These are phyloP conservation scores for Mobula birostris DNA, from an alignment of 2,113 vertebrate genomes.

Conservation along the genomic window DNA sequence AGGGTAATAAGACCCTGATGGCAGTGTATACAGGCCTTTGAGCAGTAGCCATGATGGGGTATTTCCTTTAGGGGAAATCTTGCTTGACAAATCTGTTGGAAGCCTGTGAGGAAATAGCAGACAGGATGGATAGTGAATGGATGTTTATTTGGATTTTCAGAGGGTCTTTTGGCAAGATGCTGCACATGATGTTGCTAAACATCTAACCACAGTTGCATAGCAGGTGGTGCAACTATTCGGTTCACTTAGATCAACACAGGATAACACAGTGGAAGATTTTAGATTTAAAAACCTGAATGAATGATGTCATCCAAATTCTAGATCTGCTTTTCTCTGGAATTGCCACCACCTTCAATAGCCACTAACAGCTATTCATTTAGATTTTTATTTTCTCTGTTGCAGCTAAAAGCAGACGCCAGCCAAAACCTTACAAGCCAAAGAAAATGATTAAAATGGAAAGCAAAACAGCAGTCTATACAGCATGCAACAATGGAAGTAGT, in stretches of 20 bases:
- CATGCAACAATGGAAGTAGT: constrained; percentile 98
- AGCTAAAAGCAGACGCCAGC: constrained; percentile 95
- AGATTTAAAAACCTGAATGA: neutral
- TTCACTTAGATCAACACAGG: neutral
- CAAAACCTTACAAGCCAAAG: constrained; percentile 98
- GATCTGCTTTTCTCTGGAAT: neutral
- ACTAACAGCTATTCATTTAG: neutral
- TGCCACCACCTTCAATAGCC: neutral
- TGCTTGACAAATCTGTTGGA: too few relatives aligned
- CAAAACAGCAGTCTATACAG: constrained; percentile 83
- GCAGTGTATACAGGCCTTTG: too few relatives aligned
- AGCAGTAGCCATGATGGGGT: too few relatives aligned
- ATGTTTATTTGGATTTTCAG: too few relatives aligned
- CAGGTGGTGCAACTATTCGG: neutral
- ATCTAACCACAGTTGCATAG: neutral
- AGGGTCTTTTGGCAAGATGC: neutral
- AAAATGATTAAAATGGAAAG: constrained; percentile 98
- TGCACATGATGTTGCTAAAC: neutral
- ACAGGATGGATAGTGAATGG: too few relatives aligned
- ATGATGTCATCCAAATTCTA: neutral
- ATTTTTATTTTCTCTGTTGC: constrained; percentile 40
- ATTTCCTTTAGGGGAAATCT: too few relatives aligned
- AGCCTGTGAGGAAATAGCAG: too few relatives aligned
- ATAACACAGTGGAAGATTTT: neutral
- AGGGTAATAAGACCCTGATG: too few relatives aligned